Conservation (phyloP, 2,888 invertebrate species). For the Lydus trimaculatus region DNA sequence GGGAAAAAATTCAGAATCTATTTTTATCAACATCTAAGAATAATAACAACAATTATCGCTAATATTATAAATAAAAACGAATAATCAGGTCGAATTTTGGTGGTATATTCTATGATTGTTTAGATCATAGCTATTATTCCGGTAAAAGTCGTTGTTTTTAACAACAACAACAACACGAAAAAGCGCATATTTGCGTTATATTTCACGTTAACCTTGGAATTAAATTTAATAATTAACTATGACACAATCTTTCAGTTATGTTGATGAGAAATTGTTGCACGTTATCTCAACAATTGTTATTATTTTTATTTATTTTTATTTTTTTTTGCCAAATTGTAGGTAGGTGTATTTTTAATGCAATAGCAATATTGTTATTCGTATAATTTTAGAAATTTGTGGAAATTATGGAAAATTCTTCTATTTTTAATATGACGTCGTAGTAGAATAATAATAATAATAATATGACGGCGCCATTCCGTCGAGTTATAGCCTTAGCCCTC, state of each 20-base stretch:
- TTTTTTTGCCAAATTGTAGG: background rate
- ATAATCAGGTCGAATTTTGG: background rate
- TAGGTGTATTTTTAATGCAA: too few relatives aligned
- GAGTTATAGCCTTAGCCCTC: background rate
- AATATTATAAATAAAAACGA: background rate
- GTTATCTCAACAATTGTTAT: too few relatives aligned
- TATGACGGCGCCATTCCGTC: background rate
- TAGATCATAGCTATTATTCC: background rate
- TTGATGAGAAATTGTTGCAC: constrained; percentile 3
- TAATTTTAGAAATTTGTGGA: too few relatives aligned
- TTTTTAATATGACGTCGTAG: too few relatives aligned
- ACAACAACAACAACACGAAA: background rate
- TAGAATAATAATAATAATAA: too few relatives aligned
- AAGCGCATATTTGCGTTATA: background rate
- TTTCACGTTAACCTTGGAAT: constrained; percentile 19
- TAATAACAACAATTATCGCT: background rate
- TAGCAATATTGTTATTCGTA: too few relatives aligned
- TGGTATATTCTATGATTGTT: background rate
- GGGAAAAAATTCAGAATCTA: too few relatives aligned
- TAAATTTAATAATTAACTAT: constrained; percentile 21
- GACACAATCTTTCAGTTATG: constrained; percentile 27
- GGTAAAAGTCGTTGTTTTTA: background rate
- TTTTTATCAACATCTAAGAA: too few relatives aligned
- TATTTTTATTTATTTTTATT: background rate
- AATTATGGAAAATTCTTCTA: too few relatives aligned